A percentile compares a stretch with the other conserved stretches of the same genome.
Evolutionary conservation across 1,140 invertebrate genomes (phyloP).

Genomic region (Formica selysi): DNA sequence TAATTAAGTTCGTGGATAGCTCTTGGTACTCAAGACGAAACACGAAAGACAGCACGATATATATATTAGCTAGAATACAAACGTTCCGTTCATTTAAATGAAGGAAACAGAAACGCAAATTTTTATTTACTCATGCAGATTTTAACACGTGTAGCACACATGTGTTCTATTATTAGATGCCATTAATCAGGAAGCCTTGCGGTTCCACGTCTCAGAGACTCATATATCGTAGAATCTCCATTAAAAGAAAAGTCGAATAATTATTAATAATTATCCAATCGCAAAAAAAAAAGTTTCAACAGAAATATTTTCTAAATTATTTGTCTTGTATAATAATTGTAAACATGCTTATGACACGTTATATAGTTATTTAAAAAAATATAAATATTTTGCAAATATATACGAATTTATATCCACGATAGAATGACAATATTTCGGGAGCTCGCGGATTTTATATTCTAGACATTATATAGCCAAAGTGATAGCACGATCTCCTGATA

Average conservation of each 20-base stretch:
- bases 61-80: slow-evolving; percentile 10
- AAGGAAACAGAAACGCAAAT: background rate
- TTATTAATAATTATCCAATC: background rate
- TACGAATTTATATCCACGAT: background rate
- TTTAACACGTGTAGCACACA: background rate
- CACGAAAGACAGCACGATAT: background rate
- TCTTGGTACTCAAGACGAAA: background rate
- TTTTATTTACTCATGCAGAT: background rate
- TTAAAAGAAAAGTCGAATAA: background rate
- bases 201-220: background rate
- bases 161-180: slow-evolving; percentile 7
- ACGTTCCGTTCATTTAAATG: background rate
- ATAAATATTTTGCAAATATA: background rate
- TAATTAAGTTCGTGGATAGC: slow-evolving; percentile 2
- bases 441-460: slow-evolving; percentile 1
- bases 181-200: background rate
- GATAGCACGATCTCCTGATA: slow-evolving; percentile 16
- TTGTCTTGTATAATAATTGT: background rate
- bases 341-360: background rate
- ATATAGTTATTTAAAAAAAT: background rate
- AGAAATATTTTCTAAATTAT: background rate
- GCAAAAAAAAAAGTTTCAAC: background rate
- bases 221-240: background rate
- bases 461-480: background rate
- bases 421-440: background rate